Evolutionary conservation across 2,113 vertebrate species (phyloP).

Genomic region (Phalacrocorax brasilianus): DNA sequence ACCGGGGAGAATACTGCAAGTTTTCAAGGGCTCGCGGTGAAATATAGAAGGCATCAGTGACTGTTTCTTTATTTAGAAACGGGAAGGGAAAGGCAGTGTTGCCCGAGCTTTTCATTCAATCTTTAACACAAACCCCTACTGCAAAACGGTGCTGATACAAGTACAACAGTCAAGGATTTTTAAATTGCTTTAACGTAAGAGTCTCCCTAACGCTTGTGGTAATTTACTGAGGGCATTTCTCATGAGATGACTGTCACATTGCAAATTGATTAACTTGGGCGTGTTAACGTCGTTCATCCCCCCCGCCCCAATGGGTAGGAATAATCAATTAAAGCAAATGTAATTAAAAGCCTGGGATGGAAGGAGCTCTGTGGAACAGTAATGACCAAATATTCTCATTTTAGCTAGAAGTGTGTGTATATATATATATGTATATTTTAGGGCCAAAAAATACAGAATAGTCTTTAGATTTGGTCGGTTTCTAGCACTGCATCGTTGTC

Average conservation of each 20-base stretch:
- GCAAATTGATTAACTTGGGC: not conserved
- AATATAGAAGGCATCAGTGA: not conserved
- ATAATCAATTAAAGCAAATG: not conserved
- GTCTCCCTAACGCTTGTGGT: not conserved
- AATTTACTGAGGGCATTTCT: not conserved
- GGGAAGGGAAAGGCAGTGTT: not conserved
- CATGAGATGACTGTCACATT: not conserved
- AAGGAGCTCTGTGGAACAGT: not conserved
- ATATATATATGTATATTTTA: not conserved
- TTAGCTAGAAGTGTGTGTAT: not conserved
- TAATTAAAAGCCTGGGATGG: not conserved
- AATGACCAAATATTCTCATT: not conserved
- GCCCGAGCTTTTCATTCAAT: not conserved
- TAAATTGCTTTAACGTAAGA: not conserved
- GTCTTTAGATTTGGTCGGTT: not conserved
- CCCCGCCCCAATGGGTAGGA: not conserved
- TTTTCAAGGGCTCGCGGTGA: not conserved
- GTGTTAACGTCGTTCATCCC: not conserved
- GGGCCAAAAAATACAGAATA: not conserved
- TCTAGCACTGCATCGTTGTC: accelerated
- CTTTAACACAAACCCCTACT: not conserved
- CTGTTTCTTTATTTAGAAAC: not conserved
- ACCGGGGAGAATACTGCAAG: not conserved
- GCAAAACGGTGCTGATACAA: not conserved
- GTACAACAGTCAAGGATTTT: not conserved